Percentiles rank a stretch among this genome's conserved stretches.
Evolutionary conservation across 2,888 invertebrate species (phyloP).

Genomic region (Dicranocentrus wangi): DNA sequence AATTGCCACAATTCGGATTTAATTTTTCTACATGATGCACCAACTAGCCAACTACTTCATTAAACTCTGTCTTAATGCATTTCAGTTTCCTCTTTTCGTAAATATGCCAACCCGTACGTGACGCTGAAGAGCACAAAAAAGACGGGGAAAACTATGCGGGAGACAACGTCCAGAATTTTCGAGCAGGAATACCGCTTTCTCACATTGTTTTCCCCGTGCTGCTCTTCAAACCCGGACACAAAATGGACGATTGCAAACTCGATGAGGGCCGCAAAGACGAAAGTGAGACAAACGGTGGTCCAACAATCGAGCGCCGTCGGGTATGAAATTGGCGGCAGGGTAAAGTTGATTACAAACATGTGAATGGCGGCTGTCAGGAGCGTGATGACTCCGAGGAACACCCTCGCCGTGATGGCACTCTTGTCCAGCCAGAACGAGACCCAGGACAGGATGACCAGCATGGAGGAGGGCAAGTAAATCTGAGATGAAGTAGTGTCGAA

Average conservation of each 20-base stretch:
- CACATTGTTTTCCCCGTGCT: too few relatives aligned
- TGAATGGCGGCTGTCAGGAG: slow-evolving; percentile 64
- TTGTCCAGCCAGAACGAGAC: slow-evolving; percentile 72
- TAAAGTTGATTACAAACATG: slow-evolving; percentile 62
- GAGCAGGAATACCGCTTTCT: too few relatives aligned
- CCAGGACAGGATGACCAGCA: slow-evolving; percentile 74
- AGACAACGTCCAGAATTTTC: too few relatives aligned
- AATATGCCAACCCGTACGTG: too few relatives aligned
- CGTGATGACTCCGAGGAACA: slow-evolving; percentile 69
- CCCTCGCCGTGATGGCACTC: slow-evolving; percentile 66
- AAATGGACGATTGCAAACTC: slow-evolving; percentile 70
- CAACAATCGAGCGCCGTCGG: slow-evolving; percentile 72
- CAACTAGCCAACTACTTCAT: too few relatives aligned
- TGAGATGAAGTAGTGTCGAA: slow-evolving; percentile 76
- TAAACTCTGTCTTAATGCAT: too few relatives aligned
- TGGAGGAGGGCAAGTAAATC: slow-evolving; percentile 76
- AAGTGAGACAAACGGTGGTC: slow-evolving; percentile 71
- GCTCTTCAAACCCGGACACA: too few relatives aligned
- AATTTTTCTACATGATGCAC: too few relatives aligned
- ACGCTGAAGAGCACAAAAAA: too few relatives aligned
- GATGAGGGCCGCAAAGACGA: slow-evolving; percentile 71
- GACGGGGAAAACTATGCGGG: too few relatives aligned
- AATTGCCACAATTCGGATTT: too few relatives aligned
- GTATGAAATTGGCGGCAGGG: slow-evolving; percentile 65
- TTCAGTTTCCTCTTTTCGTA: too few relatives aligned